Base-by-base conservation (phyloP, 2,888 invertebrate genomes). In the Trichopria drosophilae region DNA sequence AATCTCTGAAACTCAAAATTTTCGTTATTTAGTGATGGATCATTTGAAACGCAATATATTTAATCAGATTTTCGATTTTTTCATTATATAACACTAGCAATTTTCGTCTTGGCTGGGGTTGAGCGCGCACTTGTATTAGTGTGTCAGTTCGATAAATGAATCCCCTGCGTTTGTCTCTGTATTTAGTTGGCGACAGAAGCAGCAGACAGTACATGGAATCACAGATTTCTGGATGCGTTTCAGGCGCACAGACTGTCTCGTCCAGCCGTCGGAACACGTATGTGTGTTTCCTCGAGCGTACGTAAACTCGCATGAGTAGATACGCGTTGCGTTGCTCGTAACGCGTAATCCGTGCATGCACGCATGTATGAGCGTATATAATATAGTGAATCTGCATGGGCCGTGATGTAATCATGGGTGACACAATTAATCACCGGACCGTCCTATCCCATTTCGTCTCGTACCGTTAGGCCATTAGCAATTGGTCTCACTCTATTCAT, bases 371-470 rank as follows among this genome's bases (percentile, higher is more conserved):
- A 45, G 45, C 54, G 49, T 58, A 61, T 62, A 63, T 62, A 64
- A 59, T 65, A 59, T 63, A 59, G 56, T 53, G 59, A 58, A 59
- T 59, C 55, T 58, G 64, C 63, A 57, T 59, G 55, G 61, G 55
- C 60, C 62, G 62, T 67, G 65, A 71, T 67, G 69, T 69, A 71
- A 71, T 71, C 69, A 68, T 60, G 66, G 66, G 56, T 67, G 69
- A 70, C 68, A 69, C 70, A 67, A 72, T 72, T 72, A 70, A 71
- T 72, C 69, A 71, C 65, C 61, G 63, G 62, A 61, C 66, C 68
- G 63, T 67, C 63, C 62, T 55, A 55, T 56, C 64, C 13, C 35
- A 20, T 26, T 29, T 26, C 12, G 26, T 10, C 26, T 10, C n/a
- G n/a, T n/a, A n/a, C 63, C 55, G 58, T 60, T 51, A 58, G 60